Evolutionary conservation across 2,113 vertebrate species (phyloP), one percentile per base, ranked within the genome.

Genomic region (Tapirus terrestris): DNA sequence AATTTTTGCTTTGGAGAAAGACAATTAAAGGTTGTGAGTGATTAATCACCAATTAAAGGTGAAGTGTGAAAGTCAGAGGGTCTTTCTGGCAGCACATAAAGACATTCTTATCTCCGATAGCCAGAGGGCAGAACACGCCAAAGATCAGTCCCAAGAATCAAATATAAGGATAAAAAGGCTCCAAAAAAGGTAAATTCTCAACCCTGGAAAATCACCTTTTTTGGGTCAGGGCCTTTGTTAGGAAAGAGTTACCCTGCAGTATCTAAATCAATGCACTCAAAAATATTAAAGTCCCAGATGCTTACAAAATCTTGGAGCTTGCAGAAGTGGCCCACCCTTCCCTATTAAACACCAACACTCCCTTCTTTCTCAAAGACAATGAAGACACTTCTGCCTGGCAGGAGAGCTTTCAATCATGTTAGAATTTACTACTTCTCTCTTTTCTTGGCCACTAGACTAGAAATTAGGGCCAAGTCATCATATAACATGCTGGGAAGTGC

Each of bases 31-130:
- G 53, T 73, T 93, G 61, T 90, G 87, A 82, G 65, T 96, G 97
- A 96, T 97, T 94, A 91, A 97, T 97, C 75, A 93, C 91, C 84
- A 83, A 51, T n/a, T 81, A 95, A 93, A 96, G 61, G 82, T 17
- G 13, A 96, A 88, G 56, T 93, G 77, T 84, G 25, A 77, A 96
- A 93, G 63, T 77, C 82, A 75, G 31, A 68, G 77, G 77, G 73
- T 81, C 86, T 96, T 43, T 73, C 43, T 87, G 73, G 79, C 43
- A 92, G 82, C 85, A 60, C 33, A 58, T 58, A 87, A 91, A 95
- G 80, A 89, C 91, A 87, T 58, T 70, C 84, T 97, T 96, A 93
- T 94, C 85, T 96, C 48, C 60, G 31, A 16, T 3, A 94, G 77
- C 61, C 85, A 98, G 75, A 82, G 89, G 90, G 81, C 61, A 96